A percentile compares a stretch with the other conserved stretches of the same genome.
phyloP scores from a whole-genome alignment of 1,140 invertebrate genomes.

The Bombus ignitus region DNA sequence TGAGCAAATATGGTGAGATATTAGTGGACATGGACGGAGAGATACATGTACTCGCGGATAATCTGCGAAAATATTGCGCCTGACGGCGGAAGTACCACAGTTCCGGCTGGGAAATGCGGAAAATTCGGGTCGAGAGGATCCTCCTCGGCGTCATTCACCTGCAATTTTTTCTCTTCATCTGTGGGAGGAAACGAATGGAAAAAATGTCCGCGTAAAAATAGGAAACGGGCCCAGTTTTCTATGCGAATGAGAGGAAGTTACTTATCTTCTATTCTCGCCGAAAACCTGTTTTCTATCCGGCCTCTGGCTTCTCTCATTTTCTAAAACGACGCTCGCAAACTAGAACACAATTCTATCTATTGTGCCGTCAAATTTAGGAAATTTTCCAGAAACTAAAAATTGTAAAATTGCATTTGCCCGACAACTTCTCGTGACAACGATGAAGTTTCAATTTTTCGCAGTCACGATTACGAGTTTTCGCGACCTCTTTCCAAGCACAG shows the following conservation, averaged over 20 bases:
- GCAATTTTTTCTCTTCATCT: constrained; percentile 63
- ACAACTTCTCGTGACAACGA: not conserved
- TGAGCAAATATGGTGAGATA: constrained; percentile 2
- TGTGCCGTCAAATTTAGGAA: not conserved
- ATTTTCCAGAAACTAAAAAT: not conserved
- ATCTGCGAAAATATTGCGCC: constrained; percentile 66
- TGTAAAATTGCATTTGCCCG: not conserved
- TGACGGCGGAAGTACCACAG: constrained; percentile 49
- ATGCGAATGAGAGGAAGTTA: constrained; percentile 54
- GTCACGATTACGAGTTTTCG: not conserved
- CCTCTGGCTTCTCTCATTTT: not conserved
- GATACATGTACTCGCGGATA: constrained; percentile 48
- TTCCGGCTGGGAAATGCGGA: constrained; percentile 61
- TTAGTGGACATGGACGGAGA: not conserved
- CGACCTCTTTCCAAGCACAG: not conserved
- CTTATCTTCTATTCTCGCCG: constrained; percentile 36
- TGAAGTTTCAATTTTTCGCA: not conserved
- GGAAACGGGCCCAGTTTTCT: constrained; percentile 59
- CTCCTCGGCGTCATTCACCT: constrained; percentile 58
- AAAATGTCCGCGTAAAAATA: constrained; percentile 44
- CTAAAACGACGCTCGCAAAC: not conserved
- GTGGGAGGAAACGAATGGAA: constrained; percentile 51
- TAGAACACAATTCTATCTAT: not conserved
- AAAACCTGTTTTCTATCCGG: constrained; percentile 9
- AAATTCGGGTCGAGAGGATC: constrained; percentile 69